Evolutionary conservation across 2,113 vertebrate genomes (phyloP).

Genomic region (Cebidichthys violaceus): DNA sequence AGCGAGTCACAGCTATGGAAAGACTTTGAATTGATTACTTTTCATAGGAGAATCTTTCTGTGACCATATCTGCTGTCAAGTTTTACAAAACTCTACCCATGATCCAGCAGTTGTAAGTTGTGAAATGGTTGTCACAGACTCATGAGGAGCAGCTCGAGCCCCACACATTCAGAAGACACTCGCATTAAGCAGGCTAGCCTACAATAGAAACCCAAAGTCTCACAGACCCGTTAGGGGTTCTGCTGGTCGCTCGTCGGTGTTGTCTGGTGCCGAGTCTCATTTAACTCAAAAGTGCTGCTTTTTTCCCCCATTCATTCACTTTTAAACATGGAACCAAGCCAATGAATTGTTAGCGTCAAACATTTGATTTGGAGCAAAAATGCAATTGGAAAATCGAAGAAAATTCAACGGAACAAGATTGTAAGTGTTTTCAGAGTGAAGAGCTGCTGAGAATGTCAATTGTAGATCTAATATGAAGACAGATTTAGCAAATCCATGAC

Average conservation of each 20-base stretch:
- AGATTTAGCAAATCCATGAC: no score
- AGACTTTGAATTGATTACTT: background rate
- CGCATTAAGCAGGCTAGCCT: background rate
- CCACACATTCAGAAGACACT: conserved; percentile 14
- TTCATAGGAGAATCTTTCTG: conserved; percentile 5
- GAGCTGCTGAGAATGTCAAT: no score
- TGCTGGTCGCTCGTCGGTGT: conserved; percentile 49
- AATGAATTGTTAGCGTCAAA: no score
- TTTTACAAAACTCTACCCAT: background rate
- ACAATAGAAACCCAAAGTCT: conserved; percentile 12
- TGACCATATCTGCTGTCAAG: no score
- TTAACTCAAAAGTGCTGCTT: no score
- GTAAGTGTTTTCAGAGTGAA: no score
- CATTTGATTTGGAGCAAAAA: no score
- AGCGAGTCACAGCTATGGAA: conserved; percentile 5
- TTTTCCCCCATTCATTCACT: no score
- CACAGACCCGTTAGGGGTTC: conserved; percentile 45
- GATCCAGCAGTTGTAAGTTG: conserved; percentile 16
- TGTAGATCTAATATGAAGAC: no score
- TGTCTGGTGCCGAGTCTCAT: conserved; percentile 78
- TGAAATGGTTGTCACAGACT: conserved; percentile 8
- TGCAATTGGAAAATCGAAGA: no score
- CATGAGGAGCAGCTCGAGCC: background rate
- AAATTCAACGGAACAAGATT: no score
- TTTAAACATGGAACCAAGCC: no score